phyloP scores from a whole-genome alignment of 2,888 invertebrate species.

The Ormyrus nitidulus region DNA sequence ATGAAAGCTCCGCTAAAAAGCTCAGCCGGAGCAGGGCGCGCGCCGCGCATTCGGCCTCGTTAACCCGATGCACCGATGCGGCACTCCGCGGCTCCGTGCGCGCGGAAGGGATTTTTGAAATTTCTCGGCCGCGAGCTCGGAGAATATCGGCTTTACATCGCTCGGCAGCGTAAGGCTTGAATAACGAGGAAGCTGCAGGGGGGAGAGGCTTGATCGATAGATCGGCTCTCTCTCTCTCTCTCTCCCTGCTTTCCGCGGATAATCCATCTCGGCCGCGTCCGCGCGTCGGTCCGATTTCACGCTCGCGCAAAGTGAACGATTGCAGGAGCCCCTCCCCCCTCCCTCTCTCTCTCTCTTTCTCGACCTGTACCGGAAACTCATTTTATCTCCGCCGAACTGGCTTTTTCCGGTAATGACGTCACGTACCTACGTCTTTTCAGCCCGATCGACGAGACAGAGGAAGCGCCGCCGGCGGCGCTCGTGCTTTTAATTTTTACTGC shows the following conservation, averaged over 20 bases:
- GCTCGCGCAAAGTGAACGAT: slow-evolving; percentile 53
- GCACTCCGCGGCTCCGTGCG: too few species aligned
- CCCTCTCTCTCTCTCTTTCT: not conserved
- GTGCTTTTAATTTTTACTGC: slow-evolving; percentile 70
- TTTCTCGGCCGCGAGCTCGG: slow-evolving; percentile 1
- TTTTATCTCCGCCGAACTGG: slow-evolving; percentile 59
- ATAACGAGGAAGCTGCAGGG: slow-evolving; percentile 15
- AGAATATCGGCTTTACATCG: slow-evolving; percentile 31
- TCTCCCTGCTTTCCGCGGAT: slow-evolving; percentile 31
- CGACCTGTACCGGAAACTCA: slow-evolving; percentile 58
- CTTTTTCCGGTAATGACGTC: slow-evolving; percentile 68
- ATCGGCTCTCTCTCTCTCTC: slow-evolving; percentile 53
- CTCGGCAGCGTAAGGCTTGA: not conserved
- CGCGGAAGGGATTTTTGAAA: slow-evolving; percentile 10
- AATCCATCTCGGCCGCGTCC: slow-evolving; percentile 57
- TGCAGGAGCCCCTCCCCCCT: not conserved
- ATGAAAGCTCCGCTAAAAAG: too few species aligned
- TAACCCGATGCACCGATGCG: not conserved
- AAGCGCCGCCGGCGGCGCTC: slow-evolving; percentile 63
- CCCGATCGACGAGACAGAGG: slow-evolving; percentile 61
- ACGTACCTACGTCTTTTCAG: slow-evolving; percentile 63
- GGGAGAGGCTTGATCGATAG: slow-evolving; percentile 53
- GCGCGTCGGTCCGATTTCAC: slow-evolving; percentile 58
- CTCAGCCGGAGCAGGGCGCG: not conserved
- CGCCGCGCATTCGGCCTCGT: not conserved